Evolutionary conservation across 2,113 vertebrate genomes (phyloP).

Genomic region (Mesembrinibis cayennensis): DNA sequence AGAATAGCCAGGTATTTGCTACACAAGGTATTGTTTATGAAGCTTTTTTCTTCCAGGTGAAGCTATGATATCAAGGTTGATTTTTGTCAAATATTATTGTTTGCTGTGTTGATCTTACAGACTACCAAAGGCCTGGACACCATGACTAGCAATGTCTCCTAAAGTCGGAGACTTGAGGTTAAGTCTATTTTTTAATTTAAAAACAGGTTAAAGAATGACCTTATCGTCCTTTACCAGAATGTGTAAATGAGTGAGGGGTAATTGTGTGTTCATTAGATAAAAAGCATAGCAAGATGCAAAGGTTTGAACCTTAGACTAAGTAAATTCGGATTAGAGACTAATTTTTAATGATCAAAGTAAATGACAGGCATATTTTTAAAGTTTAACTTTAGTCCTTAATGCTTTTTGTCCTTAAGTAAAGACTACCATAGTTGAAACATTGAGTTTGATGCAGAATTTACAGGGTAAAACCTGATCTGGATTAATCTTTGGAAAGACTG

Average conservation of each 20-base stretch:
- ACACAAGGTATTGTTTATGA: background rate
- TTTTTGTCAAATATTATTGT: background rate
- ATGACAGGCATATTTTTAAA: background rate
- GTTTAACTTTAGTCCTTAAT: background rate
- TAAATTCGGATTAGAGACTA: background rate
- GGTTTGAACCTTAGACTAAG: background rate
- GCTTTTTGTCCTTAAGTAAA: background rate
- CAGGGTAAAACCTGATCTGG: background rate
- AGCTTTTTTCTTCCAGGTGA: background rate
- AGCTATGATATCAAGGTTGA: background rate
- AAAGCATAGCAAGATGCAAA: background rate
- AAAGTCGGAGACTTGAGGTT: background rate
- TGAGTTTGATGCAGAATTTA: background rate
- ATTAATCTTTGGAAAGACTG: background rate
- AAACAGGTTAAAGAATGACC: background rate
- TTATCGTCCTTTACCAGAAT: background rate
- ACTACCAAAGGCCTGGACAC: background rate
- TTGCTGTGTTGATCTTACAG: background rate
- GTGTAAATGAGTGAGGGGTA: background rate
- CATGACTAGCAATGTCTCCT: background rate
- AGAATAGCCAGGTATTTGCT: background rate
- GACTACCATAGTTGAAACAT: background rate
- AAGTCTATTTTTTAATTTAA: background rate
- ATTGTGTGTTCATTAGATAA: background rate
- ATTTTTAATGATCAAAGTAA: background rate